Percentiles rank a stretch among this genome's conserved stretches.
Evolutionary conservation across 2,888 invertebrate genomes (phyloP).

Genomic region (Ceratothoa steindachneri): DNA sequence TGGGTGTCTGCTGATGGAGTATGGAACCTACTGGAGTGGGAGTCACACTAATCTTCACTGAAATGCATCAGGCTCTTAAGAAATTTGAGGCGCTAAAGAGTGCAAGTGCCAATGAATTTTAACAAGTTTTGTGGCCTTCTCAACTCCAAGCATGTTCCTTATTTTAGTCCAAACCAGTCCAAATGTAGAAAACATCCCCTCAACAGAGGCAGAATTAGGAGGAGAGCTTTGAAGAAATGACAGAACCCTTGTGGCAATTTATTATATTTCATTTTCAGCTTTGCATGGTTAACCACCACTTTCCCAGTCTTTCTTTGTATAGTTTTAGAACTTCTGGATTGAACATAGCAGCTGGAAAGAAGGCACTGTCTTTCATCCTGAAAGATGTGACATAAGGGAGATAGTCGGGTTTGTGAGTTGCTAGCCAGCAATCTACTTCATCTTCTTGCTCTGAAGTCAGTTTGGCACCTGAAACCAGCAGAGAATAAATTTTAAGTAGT

Average conservation of each 20-base stretch:
- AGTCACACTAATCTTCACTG: no score
- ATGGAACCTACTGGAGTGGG: no score
- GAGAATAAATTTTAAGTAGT: background rate
- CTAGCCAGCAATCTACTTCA: background rate
- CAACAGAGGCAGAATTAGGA: slow-evolving; percentile 13
- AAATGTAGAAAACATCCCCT: slow-evolving; percentile 21
- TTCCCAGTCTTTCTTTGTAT: background rate
- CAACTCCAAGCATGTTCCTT: slow-evolving; percentile 22
- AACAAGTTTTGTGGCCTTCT: slow-evolving; percentile 25
- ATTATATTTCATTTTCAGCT: background rate
- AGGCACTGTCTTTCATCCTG: background rate
- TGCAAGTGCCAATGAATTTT: slow-evolving; percentile 15
- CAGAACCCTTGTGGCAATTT: slow-evolving; percentile 11
- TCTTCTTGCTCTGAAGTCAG: background rate
- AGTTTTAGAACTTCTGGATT: background rate
- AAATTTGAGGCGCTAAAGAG: no score
- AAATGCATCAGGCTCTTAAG: no score
- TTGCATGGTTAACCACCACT: background rate
- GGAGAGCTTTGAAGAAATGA: slow-evolving; percentile 11
- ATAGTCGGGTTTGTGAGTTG: background rate
- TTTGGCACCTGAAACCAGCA: background rate
- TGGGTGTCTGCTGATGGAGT: no score
- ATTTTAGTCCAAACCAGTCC: slow-evolving; percentile 15
- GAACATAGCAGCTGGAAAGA: background rate
- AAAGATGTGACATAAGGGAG: background rate